A percentile compares a stretch with the other conserved stretches of the same genome.
These are phyloP conservation scores for Parochlus steinenii DNA, from an alignment of 2,888 invertebrate species.

Conservation along the genomic window DNA sequence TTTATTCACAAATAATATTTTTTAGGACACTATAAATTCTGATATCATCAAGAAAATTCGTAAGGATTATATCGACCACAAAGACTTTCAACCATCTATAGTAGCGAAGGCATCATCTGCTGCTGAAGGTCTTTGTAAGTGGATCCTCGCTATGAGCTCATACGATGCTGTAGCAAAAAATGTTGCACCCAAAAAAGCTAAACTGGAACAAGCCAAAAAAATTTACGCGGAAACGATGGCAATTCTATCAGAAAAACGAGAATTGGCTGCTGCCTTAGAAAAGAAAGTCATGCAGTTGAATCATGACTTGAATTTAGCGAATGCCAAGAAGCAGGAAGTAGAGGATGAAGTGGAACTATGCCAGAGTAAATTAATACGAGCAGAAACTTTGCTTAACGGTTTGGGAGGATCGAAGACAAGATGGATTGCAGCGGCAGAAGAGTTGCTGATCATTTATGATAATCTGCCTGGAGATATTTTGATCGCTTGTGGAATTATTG, in stretches of 20 bases:
- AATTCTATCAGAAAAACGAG: slow-evolving; percentile 67
- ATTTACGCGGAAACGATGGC: slow-evolving; percentile 72
- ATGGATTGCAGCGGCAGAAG: slow-evolving; percentile 64
- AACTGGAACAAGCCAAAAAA: slow-evolving; percentile 60
- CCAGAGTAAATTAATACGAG: slow-evolving; percentile 65
- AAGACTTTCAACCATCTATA: slow-evolving; percentile 64
- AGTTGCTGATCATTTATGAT: slow-evolving; percentile 57
- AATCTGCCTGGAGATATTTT: slow-evolving; percentile 79
- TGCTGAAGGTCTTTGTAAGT: slow-evolving; percentile 82
- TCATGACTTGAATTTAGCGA: slow-evolving; percentile 51
- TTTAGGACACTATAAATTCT: slow-evolving; percentile 43
- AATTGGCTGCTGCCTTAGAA: slow-evolving; percentile 58
- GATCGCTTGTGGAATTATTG: slow-evolving; percentile 73
- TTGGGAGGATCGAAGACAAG: slow-evolving; percentile 76
- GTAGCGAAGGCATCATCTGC: slow-evolving; percentile 74
- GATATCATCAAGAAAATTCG: slow-evolving; percentile 69
- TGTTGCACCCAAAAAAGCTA: slow-evolving; percentile 79
- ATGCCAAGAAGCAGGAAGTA: slow-evolving; percentile 57
- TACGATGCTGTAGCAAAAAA: slow-evolving; percentile 73
- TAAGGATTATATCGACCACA: slow-evolving; percentile 56
- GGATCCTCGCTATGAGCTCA: slow-evolving; percentile 86
- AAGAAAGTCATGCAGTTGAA: slow-evolving; percentile 55
- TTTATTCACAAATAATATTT: no score
- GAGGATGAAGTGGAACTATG: slow-evolving; percentile 69
- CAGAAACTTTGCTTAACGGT: slow-evolving; percentile 75